Percentiles rank a stretch among this genome's conserved stretches.
Conservation (phyloP, 1,140 invertebrate species). For the Listronotus bonariensis region DNA sequence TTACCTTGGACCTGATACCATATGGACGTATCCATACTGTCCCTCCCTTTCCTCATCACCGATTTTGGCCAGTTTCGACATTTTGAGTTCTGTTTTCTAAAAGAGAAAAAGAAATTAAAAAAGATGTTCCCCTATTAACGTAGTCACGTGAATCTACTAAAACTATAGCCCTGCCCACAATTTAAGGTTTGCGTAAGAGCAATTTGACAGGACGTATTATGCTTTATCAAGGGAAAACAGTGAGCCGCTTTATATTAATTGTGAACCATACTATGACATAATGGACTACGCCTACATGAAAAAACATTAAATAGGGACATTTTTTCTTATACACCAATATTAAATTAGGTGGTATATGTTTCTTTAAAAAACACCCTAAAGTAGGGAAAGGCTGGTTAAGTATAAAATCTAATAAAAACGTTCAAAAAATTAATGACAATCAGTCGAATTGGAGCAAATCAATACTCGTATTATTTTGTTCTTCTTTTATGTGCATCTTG, state of each 20-base stretch:
- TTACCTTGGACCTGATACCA: constrained; percentile 96
- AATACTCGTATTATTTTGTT: constrained; percentile 17
- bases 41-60: constrained; percentile 85
- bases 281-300: constrained; percentile 43
- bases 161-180: constrained; percentile 38
- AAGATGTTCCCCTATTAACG: background rate
- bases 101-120: constrained; percentile 23
- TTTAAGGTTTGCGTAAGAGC: constrained; percentile 35
- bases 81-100: constrained; percentile 49
- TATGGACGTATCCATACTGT: constrained; percentile 93
- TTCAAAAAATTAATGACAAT: constrained; percentile 5
- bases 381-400: no score
- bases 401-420: background rate
- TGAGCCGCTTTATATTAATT: constrained; percentile 33
- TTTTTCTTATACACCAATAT: background rate
- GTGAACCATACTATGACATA: constrained; percentile 24
- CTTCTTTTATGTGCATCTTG: no score
- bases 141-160: constrained; percentile 47
- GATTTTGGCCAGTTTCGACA: constrained; percentile 72
- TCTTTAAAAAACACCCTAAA: no score
- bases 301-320: constrained; percentile 16
- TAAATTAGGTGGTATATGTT: no score
- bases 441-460: constrained; percentile 6
- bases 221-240: constrained; percentile 2
- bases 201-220: constrained; percentile 10